Percentiles rank a stretch among this genome's conserved stretches.
These are phyloP conservation scores for Trichoplusia ni DNA, from an alignment of 1,140 invertebrate genomes.

Conservation along the genomic window DNA sequence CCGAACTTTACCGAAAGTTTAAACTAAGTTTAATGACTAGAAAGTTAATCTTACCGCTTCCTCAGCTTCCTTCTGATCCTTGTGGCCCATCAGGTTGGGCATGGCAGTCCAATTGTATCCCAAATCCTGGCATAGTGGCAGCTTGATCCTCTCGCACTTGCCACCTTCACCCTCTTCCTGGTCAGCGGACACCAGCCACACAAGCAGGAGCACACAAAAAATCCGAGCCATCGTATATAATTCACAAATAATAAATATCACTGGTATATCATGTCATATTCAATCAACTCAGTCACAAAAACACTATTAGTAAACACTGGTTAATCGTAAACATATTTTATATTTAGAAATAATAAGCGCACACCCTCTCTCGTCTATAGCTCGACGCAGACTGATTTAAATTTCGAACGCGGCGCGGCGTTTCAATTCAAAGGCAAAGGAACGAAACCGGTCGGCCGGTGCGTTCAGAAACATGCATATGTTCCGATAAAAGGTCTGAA, in stretches of 20 bases:
- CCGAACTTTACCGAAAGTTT: too few species aligned
- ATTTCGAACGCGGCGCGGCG: conserved; percentile 64
- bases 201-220: conserved; percentile 61
- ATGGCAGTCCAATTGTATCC: conserved; percentile 94
- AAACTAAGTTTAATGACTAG: neutral
- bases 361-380: conserved; percentile 42
- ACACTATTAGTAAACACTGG: conserved; percentile 55
- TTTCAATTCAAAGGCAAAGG: conserved; percentile 66
- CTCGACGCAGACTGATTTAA: conserved; percentile 65
- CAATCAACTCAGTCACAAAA: conserved; percentile 59
- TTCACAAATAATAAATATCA: conserved; percentile 47
- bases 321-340: conserved; percentile 56
- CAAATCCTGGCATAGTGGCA: conserved; percentile 90
- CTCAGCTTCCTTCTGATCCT: conserved; percentile 88
- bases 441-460: conserved; percentile 71
- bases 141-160: conserved; percentile 90
- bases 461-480: conserved; percentile 68
- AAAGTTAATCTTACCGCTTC: conserved; percentile 83
- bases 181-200: conserved; percentile 62
- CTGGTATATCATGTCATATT: conserved; percentile 62
- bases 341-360: conserved; percentile 6
- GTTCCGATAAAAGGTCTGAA: conserved; percentile 74
- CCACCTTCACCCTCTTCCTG: conserved; percentile 69
- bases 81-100: conserved; percentile 91
- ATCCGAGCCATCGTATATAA: conserved; percentile 62